Evolutionary conservation across 2,797 vertebrate genomes (phyloP).

Genomic region (Pseudomugil gertrudae): DNA sequence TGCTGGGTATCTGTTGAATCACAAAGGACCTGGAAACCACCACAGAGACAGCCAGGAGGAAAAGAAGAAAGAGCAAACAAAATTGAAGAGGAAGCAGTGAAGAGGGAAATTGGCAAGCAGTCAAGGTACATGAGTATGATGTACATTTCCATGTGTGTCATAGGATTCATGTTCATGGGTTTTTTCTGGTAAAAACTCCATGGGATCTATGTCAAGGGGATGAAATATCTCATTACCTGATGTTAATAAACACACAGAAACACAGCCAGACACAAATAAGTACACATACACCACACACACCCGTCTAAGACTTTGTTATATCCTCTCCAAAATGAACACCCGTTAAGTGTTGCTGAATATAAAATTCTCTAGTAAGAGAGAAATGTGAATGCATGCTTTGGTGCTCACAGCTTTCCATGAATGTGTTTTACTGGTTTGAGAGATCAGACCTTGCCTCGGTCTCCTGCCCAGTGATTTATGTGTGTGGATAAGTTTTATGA

Average conservation of each 20-base stretch:
- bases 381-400: constrained; percentile 73
- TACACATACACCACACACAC: constrained; percentile 28
- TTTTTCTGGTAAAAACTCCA: constrained; percentile 32
- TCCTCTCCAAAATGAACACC: constrained; percentile 53
- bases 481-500: constrained; percentile 66
- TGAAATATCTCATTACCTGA: constrained; percentile 43
- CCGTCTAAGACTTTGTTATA: constrained; percentile 44
- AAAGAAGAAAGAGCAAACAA: constrained; percentile 21
- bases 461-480: constrained; percentile 74
- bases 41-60: constrained; percentile 40
- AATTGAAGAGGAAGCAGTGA: constrained; percentile 3
- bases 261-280: constrained; percentile 27
- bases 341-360: constrained; percentile 78
- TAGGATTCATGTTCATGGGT: constrained; percentile 49
- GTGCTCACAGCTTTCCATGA: constrained; percentile 58
- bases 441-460: constrained; percentile 54
- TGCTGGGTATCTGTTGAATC: constrained; percentile 98
- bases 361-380: constrained; percentile 73
- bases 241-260: constrained; percentile 55
- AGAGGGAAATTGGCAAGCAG: constrained; percentile 33
- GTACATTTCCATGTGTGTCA: constrained; percentile 59
- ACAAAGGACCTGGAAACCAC: constrained; percentile 91
- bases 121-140: constrained; percentile 44
- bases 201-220: constrained; percentile 52
- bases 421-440: constrained; percentile 63